phyloP scores from a whole-genome alignment of 2,797 vertebrate genomes.

The Rhynchonycteris naso region DNA sequence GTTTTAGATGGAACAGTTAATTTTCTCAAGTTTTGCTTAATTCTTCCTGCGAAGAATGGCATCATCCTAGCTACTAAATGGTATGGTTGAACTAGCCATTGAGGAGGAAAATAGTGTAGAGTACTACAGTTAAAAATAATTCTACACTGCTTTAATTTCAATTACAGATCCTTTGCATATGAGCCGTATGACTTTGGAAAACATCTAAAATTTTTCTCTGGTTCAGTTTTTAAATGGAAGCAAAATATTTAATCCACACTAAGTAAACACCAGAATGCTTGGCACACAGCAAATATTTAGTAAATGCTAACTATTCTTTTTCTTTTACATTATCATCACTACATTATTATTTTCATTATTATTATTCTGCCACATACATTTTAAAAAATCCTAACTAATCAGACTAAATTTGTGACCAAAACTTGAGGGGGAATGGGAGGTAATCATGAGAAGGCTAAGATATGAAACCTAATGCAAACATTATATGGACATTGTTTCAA shows the following conservation, averaged over 20 bases:
- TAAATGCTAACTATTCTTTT: not conserved
- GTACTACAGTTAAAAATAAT: not conserved
- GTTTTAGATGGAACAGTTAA: slow-evolving; percentile 43
- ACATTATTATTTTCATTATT: not conserved
- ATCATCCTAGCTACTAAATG: not conserved
- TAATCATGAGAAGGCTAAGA: not conserved
- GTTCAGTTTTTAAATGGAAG: not conserved
- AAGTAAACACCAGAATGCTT: not conserved
- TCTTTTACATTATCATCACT: not conserved
- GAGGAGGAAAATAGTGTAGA: not conserved
- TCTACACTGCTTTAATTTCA: not conserved
- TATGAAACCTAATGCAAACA: not conserved
- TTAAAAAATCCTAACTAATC: not conserved
- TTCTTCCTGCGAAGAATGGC: not conserved
- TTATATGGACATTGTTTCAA: slow-evolving; percentile 49
- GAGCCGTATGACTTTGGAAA: not conserved
- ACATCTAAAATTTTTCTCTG: not conserved
- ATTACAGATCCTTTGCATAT: not conserved
- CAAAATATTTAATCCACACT: not conserved
- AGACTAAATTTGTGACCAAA: not conserved
- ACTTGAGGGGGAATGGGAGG: not conserved
- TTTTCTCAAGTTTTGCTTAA: not conserved
- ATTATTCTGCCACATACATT: not conserved
- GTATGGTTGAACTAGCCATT: not conserved
- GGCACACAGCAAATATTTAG: not conserved